Conservation (phyloP, 2,113 vertebrate genomes). For the Ahaetulla prasina region DNA sequence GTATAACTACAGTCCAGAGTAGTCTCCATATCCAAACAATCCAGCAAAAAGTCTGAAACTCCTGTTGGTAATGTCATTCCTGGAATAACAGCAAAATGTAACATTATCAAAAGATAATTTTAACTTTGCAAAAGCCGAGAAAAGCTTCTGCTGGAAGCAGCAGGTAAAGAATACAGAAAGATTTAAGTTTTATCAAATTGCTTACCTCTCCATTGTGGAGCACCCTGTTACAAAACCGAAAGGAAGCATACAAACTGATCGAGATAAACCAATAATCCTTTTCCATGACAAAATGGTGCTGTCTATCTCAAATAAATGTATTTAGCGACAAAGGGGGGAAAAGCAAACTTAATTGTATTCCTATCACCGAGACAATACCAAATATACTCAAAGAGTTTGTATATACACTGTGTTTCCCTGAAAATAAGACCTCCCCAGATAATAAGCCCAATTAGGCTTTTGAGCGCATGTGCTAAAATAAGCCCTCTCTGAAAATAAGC, state of each 20-base stretch:
- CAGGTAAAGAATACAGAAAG: background rate
- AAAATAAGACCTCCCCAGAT: no score
- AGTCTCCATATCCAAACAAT: conserved; percentile 63
- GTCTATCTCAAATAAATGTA: background rate
- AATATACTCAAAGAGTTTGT: background rate
- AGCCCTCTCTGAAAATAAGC: no score
- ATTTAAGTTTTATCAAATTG: background rate
- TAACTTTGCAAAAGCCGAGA: background rate
- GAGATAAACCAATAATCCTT: background rate
- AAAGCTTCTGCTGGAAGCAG: background rate
- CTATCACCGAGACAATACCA: background rate
- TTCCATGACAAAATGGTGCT: background rate
- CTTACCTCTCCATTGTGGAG: background rate
- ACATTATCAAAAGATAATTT: background rate
- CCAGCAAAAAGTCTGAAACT: conserved; percentile 65
- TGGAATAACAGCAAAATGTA: conserved; percentile 49
- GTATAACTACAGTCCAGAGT: conserved; percentile 5
- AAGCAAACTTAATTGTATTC: background rate
- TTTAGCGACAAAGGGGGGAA: background rate
- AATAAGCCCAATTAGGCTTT: no score
- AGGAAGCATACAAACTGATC: background rate
- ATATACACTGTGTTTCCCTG: background rate
- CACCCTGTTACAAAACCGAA: no score
- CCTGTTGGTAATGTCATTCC: conserved; percentile 67
- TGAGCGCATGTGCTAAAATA: no score